These are phyloP conservation scores for Blastobasis adustella DNA, from an alignment of 2,888 invertebrate genomes.

Conservation along the genomic window DNA sequence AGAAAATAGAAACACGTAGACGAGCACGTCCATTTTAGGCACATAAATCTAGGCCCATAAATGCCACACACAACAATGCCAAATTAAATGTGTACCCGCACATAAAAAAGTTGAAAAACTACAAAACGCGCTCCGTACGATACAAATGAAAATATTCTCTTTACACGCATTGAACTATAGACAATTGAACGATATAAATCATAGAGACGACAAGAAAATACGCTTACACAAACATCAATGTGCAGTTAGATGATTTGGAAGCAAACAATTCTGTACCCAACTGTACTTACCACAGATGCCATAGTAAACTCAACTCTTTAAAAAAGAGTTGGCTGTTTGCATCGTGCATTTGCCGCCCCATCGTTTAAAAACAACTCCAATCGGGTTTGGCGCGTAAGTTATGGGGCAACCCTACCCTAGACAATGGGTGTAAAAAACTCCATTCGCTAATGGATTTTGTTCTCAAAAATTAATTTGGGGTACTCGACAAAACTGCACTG, in stretches of 20 bases:
- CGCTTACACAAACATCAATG: slow-evolving; percentile 28
- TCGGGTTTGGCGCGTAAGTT: slow-evolving; percentile 68
- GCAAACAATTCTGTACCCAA: slow-evolving; percentile 22
- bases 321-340: slow-evolving; percentile 14
- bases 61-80: slow-evolving; percentile 56
- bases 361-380: slow-evolving; percentile 63
- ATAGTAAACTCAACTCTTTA: background rate
- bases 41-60: slow-evolving; percentile 56
- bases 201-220: slow-evolving; percentile 68
- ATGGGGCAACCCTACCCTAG: slow-evolving; percentile 66
- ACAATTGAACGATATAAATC: slow-evolving; percentile 68
- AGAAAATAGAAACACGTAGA: too few relatives aligned
- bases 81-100: slow-evolving; percentile 65
- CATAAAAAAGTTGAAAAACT: slow-evolving; percentile 30
- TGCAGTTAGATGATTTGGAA: slow-evolving; percentile 7
- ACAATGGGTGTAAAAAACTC: slow-evolving; percentile 60
- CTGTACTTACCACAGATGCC: slow-evolving; percentile 12
- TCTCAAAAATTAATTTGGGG: slow-evolving; percentile 73
- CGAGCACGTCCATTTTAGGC: slow-evolving; percentile 35
- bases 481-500: slow-evolving; percentile 58
- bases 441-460: slow-evolving; percentile 72
- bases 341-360: slow-evolving; percentile 58
- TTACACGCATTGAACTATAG: slow-evolving; percentile 66
- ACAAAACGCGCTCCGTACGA: slow-evolving; percentile 43
- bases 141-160: slow-evolving; percentile 67